These are phyloP conservation scores for Lagorchestes hirsutus DNA, from an alignment of 2,797 vertebrate species.

Conservation along the genomic window DNA sequence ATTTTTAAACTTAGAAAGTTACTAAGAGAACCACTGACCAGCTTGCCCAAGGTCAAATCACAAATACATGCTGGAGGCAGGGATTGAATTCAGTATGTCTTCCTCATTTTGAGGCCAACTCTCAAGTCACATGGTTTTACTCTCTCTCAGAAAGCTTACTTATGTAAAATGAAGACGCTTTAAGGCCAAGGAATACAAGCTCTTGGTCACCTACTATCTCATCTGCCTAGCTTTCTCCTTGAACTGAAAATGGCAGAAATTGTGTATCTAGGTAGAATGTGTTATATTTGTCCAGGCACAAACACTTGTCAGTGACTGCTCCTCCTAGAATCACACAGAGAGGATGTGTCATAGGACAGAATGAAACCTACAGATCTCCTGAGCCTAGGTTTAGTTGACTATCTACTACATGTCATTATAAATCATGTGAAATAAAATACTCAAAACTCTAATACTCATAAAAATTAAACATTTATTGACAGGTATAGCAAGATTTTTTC, in stretches of 20 bases:
- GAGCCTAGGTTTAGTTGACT: background rate
- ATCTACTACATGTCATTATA: background rate
- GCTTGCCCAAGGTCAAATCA: background rate
- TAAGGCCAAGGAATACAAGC: no score
- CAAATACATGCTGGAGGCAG: background rate
- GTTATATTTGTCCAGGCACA: background rate
- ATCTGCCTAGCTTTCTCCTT: background rate
- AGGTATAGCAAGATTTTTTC: background rate
- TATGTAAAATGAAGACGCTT: background rate
- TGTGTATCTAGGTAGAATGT: background rate
- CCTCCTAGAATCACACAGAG: background rate
- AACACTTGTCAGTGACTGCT: background rate
- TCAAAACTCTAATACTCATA: background rate
- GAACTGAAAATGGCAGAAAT: background rate
- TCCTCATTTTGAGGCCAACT: background rate
- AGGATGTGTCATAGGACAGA: background rate
- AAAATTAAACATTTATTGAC: background rate
- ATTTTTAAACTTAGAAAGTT: background rate
- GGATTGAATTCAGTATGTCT: background rate
- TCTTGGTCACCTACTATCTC: background rate
- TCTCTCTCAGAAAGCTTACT: background rate
- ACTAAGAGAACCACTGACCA: background rate
- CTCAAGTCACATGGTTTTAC: background rate
- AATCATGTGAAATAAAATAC: background rate
- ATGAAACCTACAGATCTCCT: background rate